These are phyloP conservation scores for Rhynchomys soricoides DNA, from an alignment of 2,113 vertebrate genomes.

Conservation along the genomic window DNA sequence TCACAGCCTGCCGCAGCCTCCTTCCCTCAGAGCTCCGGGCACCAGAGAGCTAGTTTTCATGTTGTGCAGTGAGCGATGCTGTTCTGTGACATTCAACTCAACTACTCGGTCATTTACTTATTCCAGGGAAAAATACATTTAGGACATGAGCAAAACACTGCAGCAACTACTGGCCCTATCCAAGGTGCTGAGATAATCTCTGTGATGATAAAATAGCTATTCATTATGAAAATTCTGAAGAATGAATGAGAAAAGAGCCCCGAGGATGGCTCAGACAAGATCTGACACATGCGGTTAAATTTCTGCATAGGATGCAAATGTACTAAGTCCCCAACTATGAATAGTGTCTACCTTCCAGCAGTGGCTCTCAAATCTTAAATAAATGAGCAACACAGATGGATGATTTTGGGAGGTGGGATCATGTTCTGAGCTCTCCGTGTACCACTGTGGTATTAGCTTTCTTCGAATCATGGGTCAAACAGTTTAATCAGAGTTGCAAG, in stretches of 20 bases:
- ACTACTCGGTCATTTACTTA: background rate
- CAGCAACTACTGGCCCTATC: background rate
- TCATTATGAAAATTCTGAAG: slow-evolving; percentile 34
- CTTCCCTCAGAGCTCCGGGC: background rate
- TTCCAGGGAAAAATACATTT: background rate
- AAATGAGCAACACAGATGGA: background rate
- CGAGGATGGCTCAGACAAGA: background rate
- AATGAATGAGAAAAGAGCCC: background rate
- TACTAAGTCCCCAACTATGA: background rate
- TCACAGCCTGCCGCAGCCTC: background rate
- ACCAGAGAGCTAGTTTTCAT: background rate
- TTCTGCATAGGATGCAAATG: background rate
- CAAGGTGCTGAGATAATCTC: background rate
- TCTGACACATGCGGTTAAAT: background rate
- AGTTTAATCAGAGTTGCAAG: background rate
- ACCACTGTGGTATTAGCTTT: background rate
- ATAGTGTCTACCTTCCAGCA: background rate
- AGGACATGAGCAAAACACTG: background rate
- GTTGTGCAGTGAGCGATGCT: background rate
- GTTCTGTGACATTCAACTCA: background rate
- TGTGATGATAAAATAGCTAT: background rate
- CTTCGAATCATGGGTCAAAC: background rate
- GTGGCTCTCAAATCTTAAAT: background rate
- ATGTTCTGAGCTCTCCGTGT: background rate
- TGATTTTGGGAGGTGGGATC: background rate